Conservation (phyloP, 2,888 invertebrate genomes). For the Metalampra italica region DNA sequence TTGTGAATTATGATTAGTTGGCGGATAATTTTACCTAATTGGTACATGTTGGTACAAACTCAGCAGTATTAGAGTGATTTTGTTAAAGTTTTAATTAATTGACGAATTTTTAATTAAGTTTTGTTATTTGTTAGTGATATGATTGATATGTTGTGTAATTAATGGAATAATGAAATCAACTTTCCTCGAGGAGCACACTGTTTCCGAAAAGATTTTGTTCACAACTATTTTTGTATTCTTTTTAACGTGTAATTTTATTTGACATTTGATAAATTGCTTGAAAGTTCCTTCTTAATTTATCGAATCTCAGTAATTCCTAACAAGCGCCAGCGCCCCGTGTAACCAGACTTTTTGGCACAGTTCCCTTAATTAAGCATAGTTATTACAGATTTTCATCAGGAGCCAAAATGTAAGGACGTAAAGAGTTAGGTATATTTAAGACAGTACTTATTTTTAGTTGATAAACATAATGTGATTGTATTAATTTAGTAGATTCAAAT, state of each 20-base stretch:
- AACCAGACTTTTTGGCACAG: slow-evolving; percentile 33
- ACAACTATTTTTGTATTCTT: background rate
- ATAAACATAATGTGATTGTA: slow-evolving; percentile 61
- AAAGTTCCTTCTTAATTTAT: background rate
- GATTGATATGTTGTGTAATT: slow-evolving; percentile 28
- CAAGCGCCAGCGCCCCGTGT: slow-evolving; percentile 13
- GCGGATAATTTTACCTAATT: slow-evolving; percentile 60
- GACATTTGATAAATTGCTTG: background rate
- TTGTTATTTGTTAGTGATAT: slow-evolving; percentile 72
- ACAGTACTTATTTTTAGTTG: slow-evolving; percentile 62
- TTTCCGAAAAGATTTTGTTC: slow-evolving; percentile 3
- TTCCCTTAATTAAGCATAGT: slow-evolving; percentile 35
- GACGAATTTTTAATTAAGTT: slow-evolving; percentile 73
- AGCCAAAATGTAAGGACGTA: slow-evolving; percentile 73
- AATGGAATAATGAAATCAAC: slow-evolving; percentile 7
- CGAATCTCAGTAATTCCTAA: background rate
- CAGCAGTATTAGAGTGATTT: slow-evolving; percentile 78
- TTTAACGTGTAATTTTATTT: background rate
- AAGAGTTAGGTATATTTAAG: slow-evolving; percentile 60
- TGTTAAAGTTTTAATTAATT: slow-evolving; percentile 77
- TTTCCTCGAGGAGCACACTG: slow-evolving; percentile 2
- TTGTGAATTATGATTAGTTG: slow-evolving; percentile 59
- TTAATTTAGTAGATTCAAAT: slow-evolving; percentile 66
- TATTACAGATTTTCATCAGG: slow-evolving; percentile 46
- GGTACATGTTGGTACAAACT: slow-evolving; percentile 60